Evolutionary conservation across 2,113 vertebrate species (phyloP), one percentile per base, ranked within the genome.

Genomic region (Serinus canaria): DNA sequence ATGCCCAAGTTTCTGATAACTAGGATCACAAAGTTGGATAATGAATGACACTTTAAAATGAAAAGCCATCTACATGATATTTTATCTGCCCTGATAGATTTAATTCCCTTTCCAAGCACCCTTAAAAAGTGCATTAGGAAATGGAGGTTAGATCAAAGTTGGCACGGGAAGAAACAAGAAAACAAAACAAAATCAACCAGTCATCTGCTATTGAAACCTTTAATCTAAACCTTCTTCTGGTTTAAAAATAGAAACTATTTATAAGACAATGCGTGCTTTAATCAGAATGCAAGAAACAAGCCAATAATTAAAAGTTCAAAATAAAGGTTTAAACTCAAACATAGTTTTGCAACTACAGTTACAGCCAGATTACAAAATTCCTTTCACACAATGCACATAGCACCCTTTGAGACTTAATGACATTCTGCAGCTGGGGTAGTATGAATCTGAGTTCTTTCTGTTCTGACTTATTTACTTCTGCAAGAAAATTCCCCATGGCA

Each of bases 401-500:
- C 95, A 96, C 96, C 95, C 95, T 97, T 97, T 97, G 95, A 97
- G 97, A 97, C 82, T 95, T 96, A 97, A 97, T 97, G 97, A 96
- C 96, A 97, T 97, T 96, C 95, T 95, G 94, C 96, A 96, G 96
- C 97, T 97, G 97, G 96, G 84, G 60, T 74, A 96, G 91, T 84
- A 95, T 86, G 96, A 97, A 96, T 97, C 87, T 90, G 76, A 92
- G 84, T 93, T 89, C 94, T 92, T 94, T 97, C 95, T 96, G 90
- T 92, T 97, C 93, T 17, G 89, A 92, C 95, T 97, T 96, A 94
- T 96, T 96, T 97, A 96, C 92, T 97, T 92, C 94, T 79, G 83
- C 95, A 91, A 92, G 81, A 96, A 95, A 97, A 96, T 96, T 96
- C 93, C 82, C 96, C 95, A 96, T 96, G 96, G 95, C 96, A 97